A percentile compares a stretch with the other conserved stretches of the same genome.
phyloP scores from a whole-genome alignment of 2,888 invertebrate genomes.

The Petrolisthes manimaculis region DNA sequence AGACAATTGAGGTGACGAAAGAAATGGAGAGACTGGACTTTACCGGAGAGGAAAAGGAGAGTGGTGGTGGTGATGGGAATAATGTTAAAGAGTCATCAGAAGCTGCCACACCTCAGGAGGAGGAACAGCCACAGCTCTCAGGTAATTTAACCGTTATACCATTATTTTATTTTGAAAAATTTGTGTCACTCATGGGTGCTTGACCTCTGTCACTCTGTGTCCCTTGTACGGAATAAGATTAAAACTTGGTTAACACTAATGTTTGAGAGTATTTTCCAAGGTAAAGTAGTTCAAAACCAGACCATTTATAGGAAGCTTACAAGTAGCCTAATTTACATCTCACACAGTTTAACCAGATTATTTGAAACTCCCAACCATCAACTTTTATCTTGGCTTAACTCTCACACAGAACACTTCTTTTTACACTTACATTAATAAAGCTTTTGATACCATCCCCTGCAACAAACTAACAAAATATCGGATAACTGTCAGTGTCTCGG shows the following conservation, averaged over 20 bases:
- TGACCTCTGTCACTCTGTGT: too few relatives aligned
- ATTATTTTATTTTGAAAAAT: background rate
- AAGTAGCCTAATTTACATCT: background rate
- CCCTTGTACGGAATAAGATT: background rate
- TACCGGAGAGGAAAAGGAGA: conserved; percentile 9
- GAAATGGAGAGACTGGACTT: conserved; percentile 42
- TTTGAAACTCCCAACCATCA: too few relatives aligned
- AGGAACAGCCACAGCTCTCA: background rate
- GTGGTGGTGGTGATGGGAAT: background rate
- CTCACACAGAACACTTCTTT: too few relatives aligned
- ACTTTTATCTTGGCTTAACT: too few relatives aligned
- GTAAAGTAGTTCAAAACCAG: background rate
- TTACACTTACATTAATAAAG: too few relatives aligned
- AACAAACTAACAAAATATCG: too few relatives aligned
- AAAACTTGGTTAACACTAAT: background rate
- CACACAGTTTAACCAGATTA: background rate
- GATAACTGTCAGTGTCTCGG: too few relatives aligned
- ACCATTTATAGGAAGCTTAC: background rate
- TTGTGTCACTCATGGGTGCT: too few relatives aligned
- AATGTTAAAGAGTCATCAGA: background rate
- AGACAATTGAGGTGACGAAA: background rate
- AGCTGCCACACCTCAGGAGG: background rate
- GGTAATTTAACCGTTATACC: background rate
- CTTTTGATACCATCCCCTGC: too few relatives aligned
- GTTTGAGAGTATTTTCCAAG: background rate